Base-by-base conservation (phyloP, 2,888 invertebrate species). In the Drosophila conformis region DNA sequence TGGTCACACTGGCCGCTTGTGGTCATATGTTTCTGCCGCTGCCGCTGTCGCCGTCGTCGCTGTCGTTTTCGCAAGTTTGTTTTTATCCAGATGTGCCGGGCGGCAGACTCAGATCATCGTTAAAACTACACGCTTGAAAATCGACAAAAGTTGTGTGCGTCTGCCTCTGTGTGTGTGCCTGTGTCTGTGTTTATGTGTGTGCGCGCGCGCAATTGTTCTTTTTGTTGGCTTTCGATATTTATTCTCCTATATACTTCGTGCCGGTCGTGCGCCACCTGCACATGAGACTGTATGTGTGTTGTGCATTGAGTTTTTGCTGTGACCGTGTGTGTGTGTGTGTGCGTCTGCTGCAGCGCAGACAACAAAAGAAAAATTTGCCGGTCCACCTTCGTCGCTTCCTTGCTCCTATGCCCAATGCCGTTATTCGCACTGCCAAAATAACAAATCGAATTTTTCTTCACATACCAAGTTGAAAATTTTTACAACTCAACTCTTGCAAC, bases 361-460 rank as follows among this genome's bases (percentile, higher is more conserved):
- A 77, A 63, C 70, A 70, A 73, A 63, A 75, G 63, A 68, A 68
- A 58, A 58, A 66, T 73, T 76, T 54, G 64, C 77, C 83, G 65
- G 69, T 83, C 62, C 60, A 74, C 72, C 67, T 61, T 69, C 56
- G 70, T 73, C 62, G 66, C 73, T 74, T 65, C 59, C 77, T 71
- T 66, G 54, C 60, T 53, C 59, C 68, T 57, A 56, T 25, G 53
- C 75, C 69, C 77, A 75, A 80, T 77, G 87, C 85, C 80, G 83
- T 85, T 87, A 80, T 80, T 89, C 72, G 88, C 90, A 90, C 86
- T 90, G 90, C 88, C 90, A 87, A 88, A 76, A 73, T 65, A 79
- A 69, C 71, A 66, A 73, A 78, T 74, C 72, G 69, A 78, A 72
- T 81, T 76, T 67, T 72, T 67, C 64, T 61, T 53, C 65, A 59